These are phyloP conservation scores for Thamnaconus septentrionalis DNA, from an alignment of 2,113 vertebrate species.

Conservation along the genomic window DNA sequence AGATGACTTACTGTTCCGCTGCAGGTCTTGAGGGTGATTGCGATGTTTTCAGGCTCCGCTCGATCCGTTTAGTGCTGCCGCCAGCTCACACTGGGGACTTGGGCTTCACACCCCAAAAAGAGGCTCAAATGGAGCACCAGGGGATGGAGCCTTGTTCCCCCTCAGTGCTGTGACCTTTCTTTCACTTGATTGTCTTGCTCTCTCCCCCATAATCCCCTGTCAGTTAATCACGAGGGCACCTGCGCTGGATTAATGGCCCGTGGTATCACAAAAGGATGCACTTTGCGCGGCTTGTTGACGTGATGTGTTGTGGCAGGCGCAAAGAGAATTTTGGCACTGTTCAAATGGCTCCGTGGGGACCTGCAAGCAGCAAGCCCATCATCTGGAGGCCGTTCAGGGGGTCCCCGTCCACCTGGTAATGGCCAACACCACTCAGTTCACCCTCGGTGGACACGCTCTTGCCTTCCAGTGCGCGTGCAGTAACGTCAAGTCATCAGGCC, in stretches of 20 bases:
- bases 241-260: constrained; percentile 35
- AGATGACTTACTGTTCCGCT: constrained; percentile 48
- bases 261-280: constrained; percentile 27
- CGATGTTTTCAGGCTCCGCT: constrained; percentile 22
- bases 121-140: constrained; percentile 25
- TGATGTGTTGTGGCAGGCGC: constrained; percentile 8
- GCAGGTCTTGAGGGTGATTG: constrained; percentile 36
- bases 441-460: too few species aligned
- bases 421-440: too few species aligned
- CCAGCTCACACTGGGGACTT: constrained; percentile 30
- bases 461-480: too few species aligned
- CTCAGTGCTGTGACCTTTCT: constrained; percentile 65
- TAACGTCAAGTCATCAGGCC: too few species aligned
- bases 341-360: too few species aligned
- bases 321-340: background rate
- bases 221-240: constrained; percentile 55
- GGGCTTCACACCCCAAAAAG: background rate
- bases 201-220: constrained; percentile 51
- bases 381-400: too few species aligned
- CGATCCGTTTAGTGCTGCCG: constrained; percentile 49
- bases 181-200: constrained; percentile 46
- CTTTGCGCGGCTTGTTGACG: constrained; percentile 23
- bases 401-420: too few species aligned
- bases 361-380: too few species aligned
- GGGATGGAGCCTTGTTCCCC: constrained; percentile 30